A percentile compares a stretch with the other conserved stretches of the same genome.
These are phyloP conservation scores for Julus scandinavius DNA, from an alignment of 2,888 invertebrate species.

Conservation along the genomic window DNA sequence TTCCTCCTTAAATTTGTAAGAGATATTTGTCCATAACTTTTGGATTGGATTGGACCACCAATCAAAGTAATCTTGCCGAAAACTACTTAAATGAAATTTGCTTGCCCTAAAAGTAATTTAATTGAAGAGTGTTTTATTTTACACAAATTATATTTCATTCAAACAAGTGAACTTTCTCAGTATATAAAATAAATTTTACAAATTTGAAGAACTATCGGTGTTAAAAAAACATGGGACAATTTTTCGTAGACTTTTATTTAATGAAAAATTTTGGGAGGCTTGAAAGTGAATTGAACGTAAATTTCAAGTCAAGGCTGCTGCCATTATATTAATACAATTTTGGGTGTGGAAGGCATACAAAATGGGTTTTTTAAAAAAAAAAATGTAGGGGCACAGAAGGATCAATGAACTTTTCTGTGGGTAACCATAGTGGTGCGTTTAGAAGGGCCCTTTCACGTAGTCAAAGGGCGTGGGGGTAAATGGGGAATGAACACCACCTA, in stretches of 20 bases:
- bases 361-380: not conserved
- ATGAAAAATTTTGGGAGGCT: not conserved
- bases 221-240: not conserved
- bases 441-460: conserved; percentile 38
- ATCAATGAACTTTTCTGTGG: conserved; percentile 39
- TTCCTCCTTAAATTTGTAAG: too few species aligned
- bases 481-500: conserved; percentile 7
- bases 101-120: too few species aligned
- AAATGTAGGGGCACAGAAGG: not conserved
- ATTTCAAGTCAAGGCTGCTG: conserved; percentile 25
- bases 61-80: too few species aligned
- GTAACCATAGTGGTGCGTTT: conserved; percentile 38
- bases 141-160: too few species aligned
- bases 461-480: conserved; percentile 42
- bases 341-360: conserved; percentile 6
- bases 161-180: too few species aligned
- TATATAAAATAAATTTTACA: too few species aligned
- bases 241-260: not conserved
- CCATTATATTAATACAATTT: conserved; percentile 4
- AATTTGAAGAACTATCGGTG: too few species aligned
- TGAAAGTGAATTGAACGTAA: not conserved
- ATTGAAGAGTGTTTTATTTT: too few species aligned
- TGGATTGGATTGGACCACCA: too few species aligned
- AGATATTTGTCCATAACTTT: too few species aligned
- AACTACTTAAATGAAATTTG: too few species aligned